These are phyloP conservation scores for Spea hammondii DNA, from an alignment of 2,797 vertebrate species.

Conservation along the genomic window DNA sequence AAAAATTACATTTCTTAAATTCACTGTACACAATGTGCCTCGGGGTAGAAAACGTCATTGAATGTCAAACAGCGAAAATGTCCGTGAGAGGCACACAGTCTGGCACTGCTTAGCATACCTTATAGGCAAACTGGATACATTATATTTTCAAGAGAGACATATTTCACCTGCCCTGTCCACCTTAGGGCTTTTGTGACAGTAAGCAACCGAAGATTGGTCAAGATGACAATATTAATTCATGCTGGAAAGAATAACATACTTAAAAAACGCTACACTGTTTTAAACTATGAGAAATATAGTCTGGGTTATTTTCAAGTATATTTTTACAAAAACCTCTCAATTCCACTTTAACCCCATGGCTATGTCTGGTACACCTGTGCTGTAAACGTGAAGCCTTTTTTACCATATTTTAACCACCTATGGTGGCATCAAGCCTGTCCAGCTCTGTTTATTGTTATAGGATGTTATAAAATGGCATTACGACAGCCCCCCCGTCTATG, in stretches of 20 bases:
- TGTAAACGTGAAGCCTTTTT: no score
- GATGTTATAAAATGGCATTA: no score
- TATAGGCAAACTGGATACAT: constrained; percentile 37
- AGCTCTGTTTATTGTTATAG: no score
- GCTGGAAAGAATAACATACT: constrained; percentile 1
- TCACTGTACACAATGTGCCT: constrained; percentile 49
- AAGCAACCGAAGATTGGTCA: constrained; percentile 20
- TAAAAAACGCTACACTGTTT: not conserved
- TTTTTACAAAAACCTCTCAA: no score
- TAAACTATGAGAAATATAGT: no score
- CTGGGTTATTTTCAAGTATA: no score
- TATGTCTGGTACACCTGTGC: no score
- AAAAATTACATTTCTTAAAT: constrained; percentile 39
- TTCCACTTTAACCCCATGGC: no score
- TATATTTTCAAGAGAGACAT: constrained; percentile 34
- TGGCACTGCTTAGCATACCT: constrained; percentile 33
- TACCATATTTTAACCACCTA: no score
- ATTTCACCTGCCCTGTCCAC: constrained; percentile 18
- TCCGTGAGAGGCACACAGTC: constrained; percentile 18
- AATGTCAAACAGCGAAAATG: constrained; percentile 48
- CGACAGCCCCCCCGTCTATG: no score
- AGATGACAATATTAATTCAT: constrained; percentile 21
- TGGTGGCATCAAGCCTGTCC: no score
- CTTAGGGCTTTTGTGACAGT: constrained; percentile 24
- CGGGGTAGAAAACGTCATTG: constrained; percentile 43